Evolutionary conservation across 2,113 vertebrate genomes (phyloP).

Genomic region (Dipodomys ordii): DNA sequence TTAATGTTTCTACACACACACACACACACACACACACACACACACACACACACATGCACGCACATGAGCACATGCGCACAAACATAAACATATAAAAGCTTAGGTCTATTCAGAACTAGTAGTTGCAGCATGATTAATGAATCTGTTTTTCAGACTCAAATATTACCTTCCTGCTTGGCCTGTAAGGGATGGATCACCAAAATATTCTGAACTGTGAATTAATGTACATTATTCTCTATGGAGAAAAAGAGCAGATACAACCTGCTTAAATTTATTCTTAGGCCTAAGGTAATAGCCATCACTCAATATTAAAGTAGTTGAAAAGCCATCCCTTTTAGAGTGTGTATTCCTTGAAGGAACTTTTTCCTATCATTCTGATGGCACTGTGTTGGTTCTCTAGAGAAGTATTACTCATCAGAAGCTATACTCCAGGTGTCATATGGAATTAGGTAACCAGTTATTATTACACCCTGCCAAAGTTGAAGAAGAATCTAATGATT

Average conservation of each 20-base stretch:
- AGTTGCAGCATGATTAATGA: slow-evolving; percentile 19
- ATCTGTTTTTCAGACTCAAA: neutral
- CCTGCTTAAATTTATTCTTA: neutral
- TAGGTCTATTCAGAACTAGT: neutral
- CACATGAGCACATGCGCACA: neutral
- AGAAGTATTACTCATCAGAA: neutral
- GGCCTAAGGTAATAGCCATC: neutral
- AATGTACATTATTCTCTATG: neutral
- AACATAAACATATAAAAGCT: neutral
- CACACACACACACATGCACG: neutral
- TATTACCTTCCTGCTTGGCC: neutral
- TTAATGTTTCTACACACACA: neutral
- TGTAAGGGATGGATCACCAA: neutral
- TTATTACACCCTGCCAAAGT: neutral
- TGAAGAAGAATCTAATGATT: slow-evolving; percentile 1
- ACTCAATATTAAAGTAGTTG: slow-evolving; percentile 3
- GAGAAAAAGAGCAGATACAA: neutral
- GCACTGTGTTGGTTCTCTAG: neutral
- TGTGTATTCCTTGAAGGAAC: neutral
- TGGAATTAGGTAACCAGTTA: slow-evolving; percentile 10
- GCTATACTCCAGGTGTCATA: neutral
- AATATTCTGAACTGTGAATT: neutral
- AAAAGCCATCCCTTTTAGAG: neutral
- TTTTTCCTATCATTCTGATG: neutral
- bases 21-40: neutral